Conservation (phyloP, 1,140 invertebrate genomes). For the Drosophila parvula region DNA sequence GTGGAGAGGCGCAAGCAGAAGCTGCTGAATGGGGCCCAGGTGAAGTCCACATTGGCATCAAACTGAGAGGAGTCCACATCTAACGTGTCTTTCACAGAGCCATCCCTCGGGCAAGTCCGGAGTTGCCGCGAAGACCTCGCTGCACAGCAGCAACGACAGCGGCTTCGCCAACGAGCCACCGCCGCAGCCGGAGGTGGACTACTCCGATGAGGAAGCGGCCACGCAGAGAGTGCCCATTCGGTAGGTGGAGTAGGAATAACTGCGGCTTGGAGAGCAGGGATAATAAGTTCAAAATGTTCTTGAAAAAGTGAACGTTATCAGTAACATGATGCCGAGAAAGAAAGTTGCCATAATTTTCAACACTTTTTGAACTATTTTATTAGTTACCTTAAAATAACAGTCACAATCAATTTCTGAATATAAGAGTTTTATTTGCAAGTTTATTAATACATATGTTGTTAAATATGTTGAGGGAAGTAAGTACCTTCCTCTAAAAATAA, state of each 20-base stretch:
- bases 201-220: constrained; percentile 93
- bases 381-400: no score
- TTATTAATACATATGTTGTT: no score
- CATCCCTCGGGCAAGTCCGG: constrained; percentile 63
- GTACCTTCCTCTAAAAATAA: no score
- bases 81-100: constrained; percentile 20
- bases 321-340: no score
- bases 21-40: constrained; percentile 70
- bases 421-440: no score
- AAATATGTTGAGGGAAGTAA: no score
- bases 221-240: constrained; percentile 88
- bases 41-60: not conserved
- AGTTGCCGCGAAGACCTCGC: constrained; percentile 88
- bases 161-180: constrained; percentile 94
- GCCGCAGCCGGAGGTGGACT: constrained; percentile 94
- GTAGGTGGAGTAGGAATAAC: constrained; percentile 85
- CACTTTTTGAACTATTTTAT: no score
- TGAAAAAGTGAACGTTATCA: no score
- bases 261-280: not conserved
- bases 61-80: no score
- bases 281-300: no score
- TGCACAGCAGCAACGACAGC: constrained; percentile 95
- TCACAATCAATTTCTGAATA: no score
- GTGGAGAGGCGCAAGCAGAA: constrained; percentile 80
- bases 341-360: no score